A percentile compares a stretch with the other conserved stretches of the same genome.
phyloP scores from a whole-genome alignment of 2,888 invertebrate species.

The Ceramica pisi region DNA sequence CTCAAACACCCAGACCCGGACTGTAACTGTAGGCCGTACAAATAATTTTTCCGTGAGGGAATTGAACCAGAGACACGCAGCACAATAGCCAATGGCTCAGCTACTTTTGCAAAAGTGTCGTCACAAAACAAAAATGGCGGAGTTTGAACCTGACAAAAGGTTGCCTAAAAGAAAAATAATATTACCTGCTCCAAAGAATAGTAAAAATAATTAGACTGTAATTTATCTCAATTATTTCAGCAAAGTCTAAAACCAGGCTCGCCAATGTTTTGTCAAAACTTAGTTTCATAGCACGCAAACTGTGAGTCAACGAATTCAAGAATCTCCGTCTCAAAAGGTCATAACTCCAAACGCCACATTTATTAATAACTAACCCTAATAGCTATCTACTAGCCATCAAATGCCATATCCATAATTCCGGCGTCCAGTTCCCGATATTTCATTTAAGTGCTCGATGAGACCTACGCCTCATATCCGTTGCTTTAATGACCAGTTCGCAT shows the following conservation, averaged over 20 bases:
- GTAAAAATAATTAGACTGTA: not conserved
- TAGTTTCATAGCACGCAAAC: slow-evolving; percentile 5
- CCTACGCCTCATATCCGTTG: slow-evolving; percentile 73
- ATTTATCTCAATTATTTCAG: not conserved
- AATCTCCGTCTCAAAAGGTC: slow-evolving; percentile 1
- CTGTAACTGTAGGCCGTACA: no score
- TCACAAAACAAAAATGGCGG: no score
- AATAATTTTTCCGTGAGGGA: no score
- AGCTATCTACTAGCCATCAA: slow-evolving; percentile 3
- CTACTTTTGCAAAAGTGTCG: no score
- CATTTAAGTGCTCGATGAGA: slow-evolving; percentile 60
- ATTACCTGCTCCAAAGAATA: not conserved
- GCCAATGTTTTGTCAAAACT: not conserved
- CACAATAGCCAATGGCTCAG: no score
- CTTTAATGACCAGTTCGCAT: slow-evolving; percentile 69
- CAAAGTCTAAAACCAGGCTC: not conserved
- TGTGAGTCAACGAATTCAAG: not conserved
- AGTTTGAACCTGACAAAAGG: no score
- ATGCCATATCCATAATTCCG: slow-evolving; percentile 24
- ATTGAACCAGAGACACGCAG: no score
- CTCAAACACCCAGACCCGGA: no score
- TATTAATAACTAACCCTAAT: slow-evolving; percentile 19
- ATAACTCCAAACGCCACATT: not conserved
- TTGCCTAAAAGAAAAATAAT: no score
- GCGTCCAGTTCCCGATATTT: slow-evolving; percentile 55